A percentile compares a stretch with the other conserved stretches of the same genome.
Evolutionary conservation across 2,113 vertebrate species (phyloP).

Genomic region (Gobiocypris rarus): DNA sequence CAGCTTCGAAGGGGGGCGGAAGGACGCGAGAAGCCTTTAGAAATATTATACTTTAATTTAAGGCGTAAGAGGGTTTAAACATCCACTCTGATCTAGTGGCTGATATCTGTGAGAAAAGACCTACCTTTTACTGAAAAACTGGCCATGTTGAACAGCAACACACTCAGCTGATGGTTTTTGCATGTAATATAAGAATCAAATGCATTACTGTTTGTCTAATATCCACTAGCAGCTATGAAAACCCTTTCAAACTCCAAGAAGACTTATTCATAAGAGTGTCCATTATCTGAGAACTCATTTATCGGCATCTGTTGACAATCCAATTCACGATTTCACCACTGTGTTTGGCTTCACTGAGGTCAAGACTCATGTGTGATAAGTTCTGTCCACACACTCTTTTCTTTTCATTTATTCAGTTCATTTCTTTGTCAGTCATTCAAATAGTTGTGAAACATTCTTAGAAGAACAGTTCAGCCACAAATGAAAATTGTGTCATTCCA

Average conservation of each 20-base stretch:
- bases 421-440: not conserved
- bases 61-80: constrained; percentile 54
- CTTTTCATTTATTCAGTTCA: not conserved
- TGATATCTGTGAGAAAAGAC: constrained; percentile 71
- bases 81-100: constrained; percentile 37
- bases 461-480: not conserved
- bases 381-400: not conserved
- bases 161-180: not conserved
- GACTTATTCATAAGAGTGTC: not conserved
- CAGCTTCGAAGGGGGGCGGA: constrained; percentile 16
- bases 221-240: not conserved
- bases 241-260: not conserved
- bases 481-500: not conserved
- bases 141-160: constrained; percentile 2
- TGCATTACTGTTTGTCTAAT: constrained; percentile 20
- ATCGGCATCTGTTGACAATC: not conserved
- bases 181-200: constrained; percentile 16
- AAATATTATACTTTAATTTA: constrained; percentile 64
- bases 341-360: not conserved
- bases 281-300: constrained; percentile 1
- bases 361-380: not conserved
- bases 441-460: not conserved
- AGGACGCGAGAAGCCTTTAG: constrained; percentile 47
- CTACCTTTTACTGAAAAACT: constrained; percentile 58
- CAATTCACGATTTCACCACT: constrained; percentile 1